Conservation (phyloP, 2,797 vertebrate species). For the Mormyrops boulengeri region DNA sequence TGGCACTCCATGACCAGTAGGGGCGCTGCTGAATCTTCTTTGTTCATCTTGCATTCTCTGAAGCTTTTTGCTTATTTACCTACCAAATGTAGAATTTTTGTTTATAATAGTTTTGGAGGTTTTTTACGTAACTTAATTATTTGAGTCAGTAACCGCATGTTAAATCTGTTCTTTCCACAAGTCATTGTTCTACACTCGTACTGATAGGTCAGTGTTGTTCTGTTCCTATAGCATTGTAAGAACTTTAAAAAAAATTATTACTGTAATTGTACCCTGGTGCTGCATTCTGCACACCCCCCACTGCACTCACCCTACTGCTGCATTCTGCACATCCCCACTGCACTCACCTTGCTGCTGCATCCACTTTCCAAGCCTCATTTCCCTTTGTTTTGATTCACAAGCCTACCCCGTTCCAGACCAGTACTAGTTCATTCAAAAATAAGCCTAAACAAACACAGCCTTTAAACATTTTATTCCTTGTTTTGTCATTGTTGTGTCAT, state of each 20-base stretch:
- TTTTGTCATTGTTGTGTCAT: neutral
- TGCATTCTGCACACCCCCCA: too few species aligned
- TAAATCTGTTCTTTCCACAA: too few species aligned
- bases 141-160: too few species aligned
- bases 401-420: neutral
- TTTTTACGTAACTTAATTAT: neutral
- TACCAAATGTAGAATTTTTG: neutral
- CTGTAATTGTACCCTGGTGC: too few species aligned
- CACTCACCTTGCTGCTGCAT: neutral
- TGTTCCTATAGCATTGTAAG: too few species aligned
- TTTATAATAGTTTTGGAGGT: neutral
- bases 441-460: neutral
- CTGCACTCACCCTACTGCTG: too few species aligned
- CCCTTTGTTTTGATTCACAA: neutral
- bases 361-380: neutral
- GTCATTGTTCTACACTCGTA: too few species aligned
- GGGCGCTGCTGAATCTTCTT: neutral
- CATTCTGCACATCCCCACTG: too few species aligned
- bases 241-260: too few species aligned
- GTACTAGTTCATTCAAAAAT: neutral
- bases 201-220: too few species aligned
- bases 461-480: neutral
- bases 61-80: neutral
- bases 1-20: neutral
- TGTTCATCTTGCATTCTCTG: neutral